These are phyloP conservation scores for Cygnus buccinator DNA, from an alignment of 2,113 vertebrate genomes.

Conservation along the genomic window DNA sequence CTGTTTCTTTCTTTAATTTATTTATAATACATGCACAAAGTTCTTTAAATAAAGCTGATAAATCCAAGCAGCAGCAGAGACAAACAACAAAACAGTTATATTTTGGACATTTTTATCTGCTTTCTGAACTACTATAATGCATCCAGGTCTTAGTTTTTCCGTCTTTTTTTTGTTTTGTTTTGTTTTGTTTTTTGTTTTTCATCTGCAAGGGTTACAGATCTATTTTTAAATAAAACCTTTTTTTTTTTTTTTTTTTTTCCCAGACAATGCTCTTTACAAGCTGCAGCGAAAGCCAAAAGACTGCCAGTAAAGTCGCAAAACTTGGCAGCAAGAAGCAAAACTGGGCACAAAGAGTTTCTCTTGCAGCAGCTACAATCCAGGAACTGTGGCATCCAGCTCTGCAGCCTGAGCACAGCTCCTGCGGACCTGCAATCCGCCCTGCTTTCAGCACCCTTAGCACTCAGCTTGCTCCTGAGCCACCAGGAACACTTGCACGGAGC, in stretches of 20 bases:
- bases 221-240: slow-evolving; percentile 15
- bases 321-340: neutral
- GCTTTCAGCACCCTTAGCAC: neutral
- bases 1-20: neutral
- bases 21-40: neutral
- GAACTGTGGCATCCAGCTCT: neutral
- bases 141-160: neutral
- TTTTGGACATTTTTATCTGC: neutral
- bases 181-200: neutral
- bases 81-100: neutral
- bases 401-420: accelerated
- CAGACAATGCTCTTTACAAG: neutral
- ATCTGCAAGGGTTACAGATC: neutral
- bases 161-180: neutral
- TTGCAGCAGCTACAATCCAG: neutral
- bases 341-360: neutral
- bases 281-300: neutral
- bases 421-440: neutral
- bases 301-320: neutral
- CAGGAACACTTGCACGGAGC: neutral
- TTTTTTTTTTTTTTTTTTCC: too few relatives aligned
- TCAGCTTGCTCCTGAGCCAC: accelerated
- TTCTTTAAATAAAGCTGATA: neutral
- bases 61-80: neutral
- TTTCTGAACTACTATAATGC: neutral